Base-by-base conservation (phyloP, 2,113 vertebrate species). In the Dipodomys stephensi region DNA sequence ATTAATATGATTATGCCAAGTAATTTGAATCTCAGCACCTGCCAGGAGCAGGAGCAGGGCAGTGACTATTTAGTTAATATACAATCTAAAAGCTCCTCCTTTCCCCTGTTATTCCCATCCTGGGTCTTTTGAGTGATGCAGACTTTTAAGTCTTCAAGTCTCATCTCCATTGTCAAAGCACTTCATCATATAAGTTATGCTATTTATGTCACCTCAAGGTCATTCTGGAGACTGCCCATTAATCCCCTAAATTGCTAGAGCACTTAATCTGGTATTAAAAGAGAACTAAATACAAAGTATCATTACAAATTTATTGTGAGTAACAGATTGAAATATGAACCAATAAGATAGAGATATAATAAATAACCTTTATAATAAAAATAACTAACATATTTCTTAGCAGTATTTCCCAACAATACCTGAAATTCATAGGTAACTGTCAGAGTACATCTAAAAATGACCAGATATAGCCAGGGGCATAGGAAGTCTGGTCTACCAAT, bases 1-100 rank as follows among this genome's bases (percentile, higher is more conserved):
- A 60, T 88, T 99, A 99, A 99, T 98, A 97, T 98, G 98, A 99
- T 99, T 99, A 99, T 97, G 92, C 74, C 86, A 83, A 93, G 91
- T 80, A 39, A 39, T 82, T 92, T 80, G 62, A 87, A 88, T 90
- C 78, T 46, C 64, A 91, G 83, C 83, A 96, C 49, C 95, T 96
- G 88, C 53, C 87, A 60, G 69, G 2, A 67, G 68, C 76, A 2
- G 22, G 25, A 35, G 12, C 53, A 77, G 68, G n/a, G 69, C 12
- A 57, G 12, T 16, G 30, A 71, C 76, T 49, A 7, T 88, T 82
- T 64, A 73, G 28, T 92, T 20, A 27, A 46, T 20, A 19, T 67
- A 32, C n/a, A 25, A 62, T 72, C n/a, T 86, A 72, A 83, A 68
- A 23, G 23, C 5, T 46, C 30, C 25, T 72, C 6, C 20, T 91